A percentile compares a stretch with the other conserved stretches of the same genome.
These are phyloP conservation scores for Hirundichthys speculiger DNA, from an alignment of 2,113 vertebrate species.

Conservation along the genomic window DNA sequence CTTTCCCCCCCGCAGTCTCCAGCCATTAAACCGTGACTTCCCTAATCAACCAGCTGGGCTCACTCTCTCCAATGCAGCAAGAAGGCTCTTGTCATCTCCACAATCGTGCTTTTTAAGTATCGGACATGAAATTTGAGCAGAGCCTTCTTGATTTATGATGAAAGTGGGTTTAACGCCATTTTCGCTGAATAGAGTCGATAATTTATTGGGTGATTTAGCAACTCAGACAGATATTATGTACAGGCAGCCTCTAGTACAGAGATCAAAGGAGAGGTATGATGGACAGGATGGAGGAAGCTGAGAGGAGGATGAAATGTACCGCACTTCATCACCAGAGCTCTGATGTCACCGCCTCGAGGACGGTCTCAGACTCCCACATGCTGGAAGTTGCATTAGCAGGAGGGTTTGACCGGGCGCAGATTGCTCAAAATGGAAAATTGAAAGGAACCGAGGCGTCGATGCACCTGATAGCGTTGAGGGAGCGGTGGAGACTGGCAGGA, in stretches of 20 bases:
- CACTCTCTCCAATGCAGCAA: no score
- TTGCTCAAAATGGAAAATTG: conserved; percentile 5
- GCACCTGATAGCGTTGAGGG: conserved; percentile 16
- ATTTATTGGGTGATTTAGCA: conserved; percentile 1
- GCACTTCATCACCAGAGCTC: conserved; percentile 13
- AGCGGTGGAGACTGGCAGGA: conserved; percentile 5
- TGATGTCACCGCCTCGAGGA: conserved; percentile 12
- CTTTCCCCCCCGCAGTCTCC: no score
- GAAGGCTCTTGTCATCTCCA: no score
- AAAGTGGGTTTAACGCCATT: conserved; percentile 16
- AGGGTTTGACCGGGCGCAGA: conserved; percentile 3
- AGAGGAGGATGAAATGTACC: conserved; percentile 9
- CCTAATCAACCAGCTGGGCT: no score
- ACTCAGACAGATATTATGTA: conserved; percentile 12
- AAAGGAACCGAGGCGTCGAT: background rate
- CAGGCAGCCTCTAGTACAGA: conserved; percentile 2
- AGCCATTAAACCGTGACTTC: no score
- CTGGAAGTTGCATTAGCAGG: conserved; percentile 14
- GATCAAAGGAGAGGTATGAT: conserved; percentile 5
- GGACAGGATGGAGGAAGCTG: background rate
- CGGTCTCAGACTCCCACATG: conserved; percentile 15
- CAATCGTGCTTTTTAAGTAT: background rate
- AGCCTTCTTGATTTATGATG: background rate
- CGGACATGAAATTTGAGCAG: background rate
- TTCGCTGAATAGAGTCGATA: background rate